A percentile compares a stretch with the other conserved stretches of the same genome.
Conservation (phyloP, 2,797 vertebrate genomes). For the Mastacembelus armatus region DNA sequence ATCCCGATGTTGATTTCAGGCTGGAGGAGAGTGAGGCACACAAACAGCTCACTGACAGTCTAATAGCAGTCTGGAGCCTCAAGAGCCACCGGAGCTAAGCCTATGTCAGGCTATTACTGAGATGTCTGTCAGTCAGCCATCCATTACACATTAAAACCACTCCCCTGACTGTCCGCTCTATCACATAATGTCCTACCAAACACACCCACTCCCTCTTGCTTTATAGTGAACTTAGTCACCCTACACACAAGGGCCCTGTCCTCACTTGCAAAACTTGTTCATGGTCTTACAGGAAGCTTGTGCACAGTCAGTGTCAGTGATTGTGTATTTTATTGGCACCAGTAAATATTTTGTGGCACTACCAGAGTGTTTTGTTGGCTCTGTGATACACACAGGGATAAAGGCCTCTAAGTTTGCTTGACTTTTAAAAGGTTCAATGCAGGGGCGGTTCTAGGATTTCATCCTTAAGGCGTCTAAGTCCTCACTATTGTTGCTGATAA, state of each 20-base stretch:
- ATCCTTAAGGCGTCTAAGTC: too few species aligned
- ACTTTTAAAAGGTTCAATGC: constrained; percentile 47
- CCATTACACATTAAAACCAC: neutral
- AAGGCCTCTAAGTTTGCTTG: constrained; percentile 58
- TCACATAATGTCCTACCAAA: neutral
- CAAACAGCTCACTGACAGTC: neutral
- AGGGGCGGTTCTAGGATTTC: too few species aligned
- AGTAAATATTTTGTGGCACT: constrained; percentile 44
- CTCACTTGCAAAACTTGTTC: neutral
- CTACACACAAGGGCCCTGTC: neutral
- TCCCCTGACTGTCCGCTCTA: neutral
- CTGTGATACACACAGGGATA: constrained; percentile 64
- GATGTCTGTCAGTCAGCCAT: neutral
- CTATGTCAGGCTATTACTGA: constrained; percentile 1
- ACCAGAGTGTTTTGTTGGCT: constrained; percentile 44
- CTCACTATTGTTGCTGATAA: too few species aligned
- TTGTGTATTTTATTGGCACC: constrained; percentile 20
- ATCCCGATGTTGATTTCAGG: neutral
- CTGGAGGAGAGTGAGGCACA: neutral
- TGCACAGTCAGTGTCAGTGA: constrained; percentile 29
- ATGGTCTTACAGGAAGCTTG: constrained; percentile 47
- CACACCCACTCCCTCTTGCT: neutral
- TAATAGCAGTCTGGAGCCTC: constrained; percentile 2
- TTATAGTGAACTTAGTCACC: constrained; percentile 5
- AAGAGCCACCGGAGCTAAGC: neutral